A percentile compares a stretch with the other conserved stretches of the same genome.
phyloP scores from a whole-genome alignment of 2,797 vertebrate species.

The Ispidina lecontei region DNA sequence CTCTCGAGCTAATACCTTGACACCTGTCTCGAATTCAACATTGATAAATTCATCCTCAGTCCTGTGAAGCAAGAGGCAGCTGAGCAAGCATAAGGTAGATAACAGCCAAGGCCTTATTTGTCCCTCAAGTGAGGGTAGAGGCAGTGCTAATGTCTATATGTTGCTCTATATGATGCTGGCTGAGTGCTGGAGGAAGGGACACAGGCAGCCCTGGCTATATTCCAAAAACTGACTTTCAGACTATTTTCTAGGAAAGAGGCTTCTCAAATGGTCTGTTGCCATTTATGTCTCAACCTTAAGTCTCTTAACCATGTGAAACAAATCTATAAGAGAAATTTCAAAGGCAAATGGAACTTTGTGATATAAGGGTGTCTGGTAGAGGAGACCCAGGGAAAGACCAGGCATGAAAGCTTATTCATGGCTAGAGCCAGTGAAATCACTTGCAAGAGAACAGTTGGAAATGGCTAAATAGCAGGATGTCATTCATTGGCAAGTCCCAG shows the following conservation, averaged over 20 bases:
- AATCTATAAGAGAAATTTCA: not conserved
- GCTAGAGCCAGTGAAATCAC: not conserved
- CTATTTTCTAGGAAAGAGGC: accelerated
- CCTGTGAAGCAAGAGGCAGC: not conserved
- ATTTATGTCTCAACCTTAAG: not conserved
- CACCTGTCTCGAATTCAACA: not conserved
- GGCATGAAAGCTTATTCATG: not conserved
- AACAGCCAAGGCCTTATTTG: not conserved
- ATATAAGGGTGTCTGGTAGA: not conserved
- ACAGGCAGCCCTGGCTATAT: not conserved
- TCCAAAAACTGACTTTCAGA: not conserved
- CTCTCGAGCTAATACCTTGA: not conserved
- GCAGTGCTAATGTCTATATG: not conserved
- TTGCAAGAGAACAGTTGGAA: not conserved
- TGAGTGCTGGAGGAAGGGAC: not conserved
- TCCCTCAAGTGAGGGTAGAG: not conserved
- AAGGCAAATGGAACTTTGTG: not conserved
- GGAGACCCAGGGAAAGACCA: not conserved
- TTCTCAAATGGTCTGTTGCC: not conserved
- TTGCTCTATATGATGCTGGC: not conserved
- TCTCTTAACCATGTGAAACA: not conserved
- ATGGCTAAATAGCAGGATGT: not conserved
- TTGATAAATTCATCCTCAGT: not conserved
- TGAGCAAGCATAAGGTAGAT: not conserved
- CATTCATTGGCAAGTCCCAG: not conserved